These are phyloP conservation scores for Julus scandinavius DNA, from an alignment of 2,888 invertebrate genomes.

Conservation along the genomic window DNA sequence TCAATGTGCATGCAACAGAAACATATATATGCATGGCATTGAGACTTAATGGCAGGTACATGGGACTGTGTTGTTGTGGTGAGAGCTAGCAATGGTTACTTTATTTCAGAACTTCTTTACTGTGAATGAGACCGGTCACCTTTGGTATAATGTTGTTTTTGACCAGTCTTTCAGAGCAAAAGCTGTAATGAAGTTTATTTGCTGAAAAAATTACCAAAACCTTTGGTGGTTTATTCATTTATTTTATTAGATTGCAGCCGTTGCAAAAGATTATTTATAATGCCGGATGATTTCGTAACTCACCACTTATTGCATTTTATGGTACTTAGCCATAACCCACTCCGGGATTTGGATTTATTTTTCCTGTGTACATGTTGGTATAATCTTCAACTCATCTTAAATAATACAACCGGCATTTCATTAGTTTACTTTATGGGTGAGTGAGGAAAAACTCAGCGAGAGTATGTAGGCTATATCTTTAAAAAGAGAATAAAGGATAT, in stretches of 20 bases:
- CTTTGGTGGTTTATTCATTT: neutral
- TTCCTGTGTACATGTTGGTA: neutral
- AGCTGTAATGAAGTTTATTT: neutral
- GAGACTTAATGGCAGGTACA: too few relatives aligned
- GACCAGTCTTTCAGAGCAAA: neutral
- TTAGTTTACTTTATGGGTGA: neutral
- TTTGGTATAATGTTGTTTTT: too few relatives aligned
- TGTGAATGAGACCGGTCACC: neutral
- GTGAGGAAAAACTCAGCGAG: too few relatives aligned
- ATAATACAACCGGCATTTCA: neutral
- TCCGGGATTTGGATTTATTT: neutral
- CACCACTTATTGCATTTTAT: neutral
- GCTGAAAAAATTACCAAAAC: neutral
- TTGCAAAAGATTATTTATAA: neutral
- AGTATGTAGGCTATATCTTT: too few relatives aligned
- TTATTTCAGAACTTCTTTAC: neutral
- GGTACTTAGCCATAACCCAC: neutral
- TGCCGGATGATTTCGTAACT: neutral
- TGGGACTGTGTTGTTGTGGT: neutral
- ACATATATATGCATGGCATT: too few relatives aligned
- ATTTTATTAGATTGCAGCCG: neutral
- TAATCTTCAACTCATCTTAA: too few relatives aligned
- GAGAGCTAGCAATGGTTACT: neutral
- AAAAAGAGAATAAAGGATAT: too few relatives aligned
- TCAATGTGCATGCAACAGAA: neutral